These are phyloP conservation scores for Mamestra configurata DNA, from an alignment of 1,140 invertebrate genomes.

Conservation along the genomic window DNA sequence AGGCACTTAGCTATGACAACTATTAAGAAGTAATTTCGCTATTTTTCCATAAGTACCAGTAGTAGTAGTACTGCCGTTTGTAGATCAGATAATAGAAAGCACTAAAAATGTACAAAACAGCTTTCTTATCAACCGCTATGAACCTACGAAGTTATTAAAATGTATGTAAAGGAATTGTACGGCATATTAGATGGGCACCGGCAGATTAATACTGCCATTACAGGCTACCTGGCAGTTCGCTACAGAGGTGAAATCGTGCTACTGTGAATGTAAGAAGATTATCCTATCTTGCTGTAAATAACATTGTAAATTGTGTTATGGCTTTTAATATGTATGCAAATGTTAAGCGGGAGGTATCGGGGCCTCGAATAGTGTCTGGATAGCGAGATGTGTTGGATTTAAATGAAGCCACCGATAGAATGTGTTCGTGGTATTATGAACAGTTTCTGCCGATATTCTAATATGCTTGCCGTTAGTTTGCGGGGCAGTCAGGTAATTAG, in stretches of 20 bases:
- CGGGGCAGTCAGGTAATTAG: neutral
- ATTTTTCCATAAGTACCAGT: neutral
- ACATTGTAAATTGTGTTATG: conserved; percentile 25
- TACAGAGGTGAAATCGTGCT: conserved; percentile 51
- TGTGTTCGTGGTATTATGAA: neutral
- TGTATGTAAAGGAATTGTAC: conserved; percentile 35
- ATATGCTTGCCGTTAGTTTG: conserved; percentile 1
- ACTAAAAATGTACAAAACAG: conserved; percentile 19
- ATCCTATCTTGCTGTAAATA: conserved; percentile 25
- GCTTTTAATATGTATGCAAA: conserved; percentile 47
- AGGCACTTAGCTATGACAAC: too few relatives aligned
- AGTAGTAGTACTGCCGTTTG: too few relatives aligned
- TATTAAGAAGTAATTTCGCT: too few relatives aligned
- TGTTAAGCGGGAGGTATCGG: conserved; percentile 10
- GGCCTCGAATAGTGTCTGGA: conserved; percentile 12
- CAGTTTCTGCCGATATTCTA: neutral
- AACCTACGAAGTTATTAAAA: conserved; percentile 42
- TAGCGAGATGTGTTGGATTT: conserved; percentile 5
- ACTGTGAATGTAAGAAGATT: conserved; percentile 31
- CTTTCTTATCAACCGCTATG: conserved; percentile 8
- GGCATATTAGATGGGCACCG: conserved; percentile 24
- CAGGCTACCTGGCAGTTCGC: neutral
- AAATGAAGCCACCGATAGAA: conserved; percentile 15
- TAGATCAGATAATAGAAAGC: too few relatives aligned
- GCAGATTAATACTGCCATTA: conserved; percentile 42